Evolutionary conservation across 2,888 invertebrate genomes (phyloP).

Genomic region (Ophion slaviceki): DNA sequence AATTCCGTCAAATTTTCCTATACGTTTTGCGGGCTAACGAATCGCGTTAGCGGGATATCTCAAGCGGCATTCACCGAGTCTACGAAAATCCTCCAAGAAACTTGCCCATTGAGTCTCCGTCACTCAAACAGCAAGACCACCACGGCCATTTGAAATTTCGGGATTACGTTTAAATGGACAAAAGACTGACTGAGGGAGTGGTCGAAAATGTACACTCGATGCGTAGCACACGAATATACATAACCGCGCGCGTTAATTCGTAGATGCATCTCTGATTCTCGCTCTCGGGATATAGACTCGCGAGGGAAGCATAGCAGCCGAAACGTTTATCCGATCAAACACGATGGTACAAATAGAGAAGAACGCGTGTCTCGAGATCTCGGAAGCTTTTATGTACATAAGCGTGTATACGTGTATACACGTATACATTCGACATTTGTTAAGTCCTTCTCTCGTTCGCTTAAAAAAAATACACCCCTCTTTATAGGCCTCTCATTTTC

Average conservation of each 20-base stretch:
- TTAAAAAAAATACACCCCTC: constrained; percentile 21
- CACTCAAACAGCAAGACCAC: too few relatives aligned
- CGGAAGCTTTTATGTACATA: constrained; percentile 28
- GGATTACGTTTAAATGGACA: too few relatives aligned
- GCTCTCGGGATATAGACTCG: not conserved
- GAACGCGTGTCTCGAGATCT: constrained; percentile 62
- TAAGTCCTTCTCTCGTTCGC: not conserved
- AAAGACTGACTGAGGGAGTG: too few relatives aligned
- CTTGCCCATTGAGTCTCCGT: too few relatives aligned
- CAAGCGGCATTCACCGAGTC: too few relatives aligned
- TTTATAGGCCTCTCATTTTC: constrained; percentile 37
- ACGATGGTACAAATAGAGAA: constrained; percentile 72
- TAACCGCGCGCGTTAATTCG: constrained; percentile 15
- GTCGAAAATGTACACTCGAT: too few relatives aligned
- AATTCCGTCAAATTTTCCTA: too few relatives aligned
- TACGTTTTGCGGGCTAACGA: too few relatives aligned
- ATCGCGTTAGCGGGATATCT: too few relatives aligned
- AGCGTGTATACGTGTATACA: not conserved
- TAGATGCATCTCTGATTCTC: constrained; percentile 43
- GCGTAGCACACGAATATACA: not conserved
- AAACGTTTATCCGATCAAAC: constrained; percentile 72
- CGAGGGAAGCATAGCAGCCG: constrained; percentile 49
- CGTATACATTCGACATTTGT: constrained; percentile 32
- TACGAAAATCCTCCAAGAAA: too few relatives aligned
- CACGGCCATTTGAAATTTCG: too few relatives aligned